Conservation (phyloP, 2,797 vertebrate genomes). For the Fringilla coelebs region DNA sequence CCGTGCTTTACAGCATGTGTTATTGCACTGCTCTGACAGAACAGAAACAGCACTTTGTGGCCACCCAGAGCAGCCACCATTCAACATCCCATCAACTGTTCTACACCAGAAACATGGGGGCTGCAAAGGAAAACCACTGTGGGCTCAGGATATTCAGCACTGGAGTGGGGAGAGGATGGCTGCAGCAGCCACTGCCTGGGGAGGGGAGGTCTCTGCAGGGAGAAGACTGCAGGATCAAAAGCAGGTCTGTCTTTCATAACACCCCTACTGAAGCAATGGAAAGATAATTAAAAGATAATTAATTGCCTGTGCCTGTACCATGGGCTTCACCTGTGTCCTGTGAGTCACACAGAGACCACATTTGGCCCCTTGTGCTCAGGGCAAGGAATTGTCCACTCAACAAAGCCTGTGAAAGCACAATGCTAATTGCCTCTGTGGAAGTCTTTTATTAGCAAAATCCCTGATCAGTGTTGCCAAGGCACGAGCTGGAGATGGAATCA, state of each 20-base stretch:
- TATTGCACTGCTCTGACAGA: background rate
- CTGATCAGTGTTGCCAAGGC: background rate
- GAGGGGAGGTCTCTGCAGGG: background rate
- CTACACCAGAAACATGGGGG: background rate
- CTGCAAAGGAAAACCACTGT: background rate
- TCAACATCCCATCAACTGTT: background rate
- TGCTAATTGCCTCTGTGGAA: background rate
- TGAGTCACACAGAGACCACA: accelerated
- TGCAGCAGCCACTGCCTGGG: background rate
- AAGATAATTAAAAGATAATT: too few species aligned
- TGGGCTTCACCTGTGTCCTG: accelerated
- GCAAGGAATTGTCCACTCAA: background rate
- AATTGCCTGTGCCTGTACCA: accelerated
- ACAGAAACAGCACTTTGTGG: accelerated
- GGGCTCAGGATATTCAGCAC: background rate
- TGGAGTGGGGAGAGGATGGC: accelerated
- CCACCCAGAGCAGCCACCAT: accelerated
- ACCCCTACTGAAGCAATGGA: background rate
- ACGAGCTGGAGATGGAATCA: background rate
- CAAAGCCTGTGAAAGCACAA: background rate
- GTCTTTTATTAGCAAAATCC: background rate
- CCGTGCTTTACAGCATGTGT: accelerated
- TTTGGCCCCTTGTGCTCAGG: accelerated
- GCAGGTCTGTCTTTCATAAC: accelerated
- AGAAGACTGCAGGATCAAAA: background rate